phyloP scores from a whole-genome alignment of 30 jellyfish, hydroid and myxozoan species.

The Mastigias papua region DNA sequence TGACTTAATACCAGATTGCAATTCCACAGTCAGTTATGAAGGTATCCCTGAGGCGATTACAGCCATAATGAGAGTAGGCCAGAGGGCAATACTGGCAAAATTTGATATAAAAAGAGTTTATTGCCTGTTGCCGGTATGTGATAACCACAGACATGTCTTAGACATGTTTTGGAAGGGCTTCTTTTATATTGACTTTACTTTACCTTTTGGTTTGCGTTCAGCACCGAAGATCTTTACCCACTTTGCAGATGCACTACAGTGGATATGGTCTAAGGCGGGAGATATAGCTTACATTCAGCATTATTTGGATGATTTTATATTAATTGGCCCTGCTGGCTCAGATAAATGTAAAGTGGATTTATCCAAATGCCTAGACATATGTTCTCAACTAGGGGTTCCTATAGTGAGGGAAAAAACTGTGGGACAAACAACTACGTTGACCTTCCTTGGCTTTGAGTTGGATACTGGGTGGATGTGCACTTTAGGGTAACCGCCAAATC shows the following conservation, averaged over 20 bases:
- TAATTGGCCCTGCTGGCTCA: constrained; percentile 32
- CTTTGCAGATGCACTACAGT: constrained; percentile 71
- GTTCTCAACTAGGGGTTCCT: constrained; percentile 60
- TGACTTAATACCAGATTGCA: constrained; percentile 56
- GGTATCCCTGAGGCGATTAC: too few relatives aligned
- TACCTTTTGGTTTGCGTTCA: constrained; percentile 85
- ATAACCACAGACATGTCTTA: constrained; percentile 22
- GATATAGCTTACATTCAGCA: too few relatives aligned
- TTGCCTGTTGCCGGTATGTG: constrained; percentile 58
- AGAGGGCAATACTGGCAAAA: constrained; percentile 53
- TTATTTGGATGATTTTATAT: too few relatives aligned
- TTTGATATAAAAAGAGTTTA: too few relatives aligned
- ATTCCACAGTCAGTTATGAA: too few relatives aligned
- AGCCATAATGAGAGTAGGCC: too few relatives aligned
- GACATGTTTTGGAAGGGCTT: constrained; percentile 71
- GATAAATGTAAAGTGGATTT: too few relatives aligned
- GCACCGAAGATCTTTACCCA: constrained; percentile 80
- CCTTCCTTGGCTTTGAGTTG: constrained; percentile 57
- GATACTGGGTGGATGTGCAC: too few relatives aligned
- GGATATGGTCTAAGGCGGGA: constrained; percentile 21
- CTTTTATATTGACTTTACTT: constrained; percentile 75
- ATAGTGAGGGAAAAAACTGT: constrained; percentile 66
- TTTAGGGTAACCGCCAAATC: too few relatives aligned
- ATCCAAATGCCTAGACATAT: too few relatives aligned
- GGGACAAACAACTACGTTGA: constrained; percentile 72